Percentiles rank a stretch among this genome's conserved stretches.
phyloP scores from a whole-genome alignment of 2,113 vertebrate species.

The Semnornis frantzii region DNA sequence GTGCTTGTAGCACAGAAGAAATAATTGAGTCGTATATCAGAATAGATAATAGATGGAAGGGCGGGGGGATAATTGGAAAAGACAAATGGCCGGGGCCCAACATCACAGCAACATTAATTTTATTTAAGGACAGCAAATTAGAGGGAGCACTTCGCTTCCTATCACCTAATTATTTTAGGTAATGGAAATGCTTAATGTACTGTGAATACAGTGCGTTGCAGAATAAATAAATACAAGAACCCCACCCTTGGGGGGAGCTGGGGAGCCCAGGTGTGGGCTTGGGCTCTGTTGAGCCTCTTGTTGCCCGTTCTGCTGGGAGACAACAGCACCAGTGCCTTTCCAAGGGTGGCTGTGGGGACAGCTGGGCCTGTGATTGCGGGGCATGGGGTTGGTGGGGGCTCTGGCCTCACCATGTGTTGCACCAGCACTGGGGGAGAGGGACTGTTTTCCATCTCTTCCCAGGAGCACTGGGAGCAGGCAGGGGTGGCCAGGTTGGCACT shows the following conservation, averaged over 20 bases:
- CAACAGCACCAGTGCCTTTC: accelerated
- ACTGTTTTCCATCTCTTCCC: neutral
- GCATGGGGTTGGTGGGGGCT: accelerated
- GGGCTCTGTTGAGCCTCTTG: neutral
- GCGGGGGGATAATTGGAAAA: slow-evolving; percentile 78
- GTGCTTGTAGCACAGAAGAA: slow-evolving; percentile 39
- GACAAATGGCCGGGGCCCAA: slow-evolving; percentile 78
- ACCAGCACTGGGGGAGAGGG: accelerated
- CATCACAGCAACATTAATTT: slow-evolving; percentile 83
- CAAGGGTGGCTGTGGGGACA: accelerated
- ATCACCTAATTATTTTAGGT: slow-evolving; percentile 86
- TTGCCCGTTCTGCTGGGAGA: accelerated
- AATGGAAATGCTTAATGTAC: slow-evolving; percentile 87
- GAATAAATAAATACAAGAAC: slow-evolving; percentile 71
- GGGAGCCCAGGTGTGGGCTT: neutral
- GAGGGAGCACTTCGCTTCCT: slow-evolving; percentile 78
- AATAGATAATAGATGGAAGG: slow-evolving; percentile 74
- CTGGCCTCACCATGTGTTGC: neutral
- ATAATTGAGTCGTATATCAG: slow-evolving; percentile 78
- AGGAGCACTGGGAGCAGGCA: neutral
- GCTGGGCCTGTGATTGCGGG: accelerated
- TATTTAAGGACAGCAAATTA: slow-evolving; percentile 85
- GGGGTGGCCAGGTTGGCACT: neutral
- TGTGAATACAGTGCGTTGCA: slow-evolving; percentile 78
- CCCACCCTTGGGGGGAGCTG: slow-evolving; percentile 8